These are phyloP conservation scores for Drymodes brunneopygia DNA, from an alignment of 2,113 vertebrate species.

Conservation along the genomic window DNA sequence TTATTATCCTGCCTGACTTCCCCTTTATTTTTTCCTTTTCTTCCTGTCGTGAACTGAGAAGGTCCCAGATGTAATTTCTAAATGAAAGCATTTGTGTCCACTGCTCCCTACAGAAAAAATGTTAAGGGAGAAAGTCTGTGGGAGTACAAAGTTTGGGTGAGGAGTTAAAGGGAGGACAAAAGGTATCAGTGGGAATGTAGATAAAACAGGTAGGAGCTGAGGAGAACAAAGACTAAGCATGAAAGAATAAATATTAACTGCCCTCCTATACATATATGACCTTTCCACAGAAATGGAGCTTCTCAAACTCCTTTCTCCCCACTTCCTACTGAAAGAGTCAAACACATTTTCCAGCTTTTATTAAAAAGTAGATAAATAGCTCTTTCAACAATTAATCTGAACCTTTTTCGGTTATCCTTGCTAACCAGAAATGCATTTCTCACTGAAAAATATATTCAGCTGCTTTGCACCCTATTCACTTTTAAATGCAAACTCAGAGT, in stretches of 20 bases:
- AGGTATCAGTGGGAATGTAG: constrained; percentile 17
- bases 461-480: neutral
- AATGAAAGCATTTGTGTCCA: constrained; percentile 31
- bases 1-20: constrained; percentile 30
- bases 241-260: constrained; percentile 53
- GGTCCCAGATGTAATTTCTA: constrained; percentile 17
- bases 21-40: constrained; percentile 16
- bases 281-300: neutral
- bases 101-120: constrained; percentile 1
- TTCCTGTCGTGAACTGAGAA: neutral
- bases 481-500: neutral
- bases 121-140: neutral
- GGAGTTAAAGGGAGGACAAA: constrained; percentile 47
- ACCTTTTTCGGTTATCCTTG: fast-evolving
- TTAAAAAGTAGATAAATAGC: neutral
- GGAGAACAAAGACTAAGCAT: neutral
- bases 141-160: constrained; percentile 30
- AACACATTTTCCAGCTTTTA: neutral
- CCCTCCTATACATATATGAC: neutral
- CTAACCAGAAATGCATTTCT: neutral
- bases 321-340: neutral
- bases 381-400: neutral
- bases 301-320: neutral
- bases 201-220: constrained; percentile 23
- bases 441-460: neutral